These are phyloP conservation scores for Abrostola tripartita DNA, from an alignment of 2,888 invertebrate species.

Conservation along the genomic window DNA sequence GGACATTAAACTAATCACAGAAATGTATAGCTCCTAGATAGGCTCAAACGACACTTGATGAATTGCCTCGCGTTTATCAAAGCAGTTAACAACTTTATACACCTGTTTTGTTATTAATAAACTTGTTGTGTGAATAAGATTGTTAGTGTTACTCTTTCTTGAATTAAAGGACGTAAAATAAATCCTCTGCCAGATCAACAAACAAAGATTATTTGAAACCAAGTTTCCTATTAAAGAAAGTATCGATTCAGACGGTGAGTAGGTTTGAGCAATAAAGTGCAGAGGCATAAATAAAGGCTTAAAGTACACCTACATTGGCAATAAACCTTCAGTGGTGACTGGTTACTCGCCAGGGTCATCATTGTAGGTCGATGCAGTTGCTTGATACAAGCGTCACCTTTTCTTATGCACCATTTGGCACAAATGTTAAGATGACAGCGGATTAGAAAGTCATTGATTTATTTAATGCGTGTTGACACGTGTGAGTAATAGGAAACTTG, in stretches of 20 bases:
- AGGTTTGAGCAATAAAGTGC: constrained; percentile 48
- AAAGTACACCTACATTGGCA: constrained; percentile 58
- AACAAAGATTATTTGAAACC: constrained; percentile 32
- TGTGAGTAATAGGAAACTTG: constrained; percentile 23
- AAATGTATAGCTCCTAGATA: constrained; percentile 44
- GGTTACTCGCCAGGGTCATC: constrained; percentile 63
- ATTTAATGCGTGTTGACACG: constrained; percentile 21
- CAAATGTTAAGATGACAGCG: constrained; percentile 54
- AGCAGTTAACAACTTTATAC: constrained; percentile 42
- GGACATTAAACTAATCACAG: constrained; percentile 41
- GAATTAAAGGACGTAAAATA: constrained; percentile 25
- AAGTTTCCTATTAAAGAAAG: constrained; percentile 56
- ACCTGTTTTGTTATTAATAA: constrained; percentile 36
- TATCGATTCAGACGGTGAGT: constrained; percentile 45
- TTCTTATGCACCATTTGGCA: constrained; percentile 54
- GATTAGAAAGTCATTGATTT: constrained; percentile 50
- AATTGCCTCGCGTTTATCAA: constrained; percentile 43
- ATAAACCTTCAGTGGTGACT: constrained; percentile 62
- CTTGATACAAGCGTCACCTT: constrained; percentile 57
- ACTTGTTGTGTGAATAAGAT: constrained; percentile 30
- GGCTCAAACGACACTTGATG: constrained; percentile 45
- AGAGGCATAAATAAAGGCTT: constrained; percentile 51
- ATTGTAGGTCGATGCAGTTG: constrained; percentile 66
- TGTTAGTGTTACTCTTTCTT: constrained; percentile 21
- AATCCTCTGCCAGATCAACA: constrained; percentile 8